A percentile compares a stretch with the other conserved stretches of the same genome.
Evolutionary conservation across 2,888 invertebrate species (phyloP).

Genomic region (Monoplex corrugatus): DNA sequence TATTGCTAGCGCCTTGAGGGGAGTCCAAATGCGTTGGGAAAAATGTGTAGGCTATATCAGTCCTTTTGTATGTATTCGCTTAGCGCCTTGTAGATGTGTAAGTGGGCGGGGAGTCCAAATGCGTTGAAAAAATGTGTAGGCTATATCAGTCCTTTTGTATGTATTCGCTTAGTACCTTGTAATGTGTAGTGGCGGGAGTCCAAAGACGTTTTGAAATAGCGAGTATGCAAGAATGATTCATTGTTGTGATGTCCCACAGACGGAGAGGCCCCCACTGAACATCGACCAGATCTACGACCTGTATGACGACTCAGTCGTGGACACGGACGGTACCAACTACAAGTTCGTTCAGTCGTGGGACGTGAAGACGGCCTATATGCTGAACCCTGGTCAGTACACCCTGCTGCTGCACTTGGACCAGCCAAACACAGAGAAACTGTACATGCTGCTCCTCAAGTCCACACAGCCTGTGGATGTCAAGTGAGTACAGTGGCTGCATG

Average conservation of each 20-base stretch:
- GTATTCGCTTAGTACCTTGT: no score
- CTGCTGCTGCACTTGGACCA: conserved; percentile 88
- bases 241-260: conserved; percentile 19
- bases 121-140: no score
- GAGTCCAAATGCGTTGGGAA: no score
- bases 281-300: conserved; percentile 62
- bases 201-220: no score
- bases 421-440: conserved; percentile 87
- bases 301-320: conserved; percentile 58
- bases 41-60: no score
- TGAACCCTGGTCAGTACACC: conserved; percentile 89
- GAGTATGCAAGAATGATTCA: no score
- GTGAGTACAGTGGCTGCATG: conserved; percentile 54
- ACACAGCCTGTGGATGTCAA: conserved; percentile 57
- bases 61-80: no score
- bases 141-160: no score
- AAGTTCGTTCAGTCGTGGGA: conserved; percentile 83
- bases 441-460: conserved; percentile 84
- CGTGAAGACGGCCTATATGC: conserved; percentile 88
- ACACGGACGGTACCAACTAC: conserved; percentile 47
- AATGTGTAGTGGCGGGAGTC: no score
- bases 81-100: no score
- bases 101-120: no score
- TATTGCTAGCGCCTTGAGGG: no score
- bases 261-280: conserved; percentile 51